These are phyloP conservation scores for Acleris laterana DNA, from an alignment of 2,888 invertebrate genomes.

Conservation along the genomic window DNA sequence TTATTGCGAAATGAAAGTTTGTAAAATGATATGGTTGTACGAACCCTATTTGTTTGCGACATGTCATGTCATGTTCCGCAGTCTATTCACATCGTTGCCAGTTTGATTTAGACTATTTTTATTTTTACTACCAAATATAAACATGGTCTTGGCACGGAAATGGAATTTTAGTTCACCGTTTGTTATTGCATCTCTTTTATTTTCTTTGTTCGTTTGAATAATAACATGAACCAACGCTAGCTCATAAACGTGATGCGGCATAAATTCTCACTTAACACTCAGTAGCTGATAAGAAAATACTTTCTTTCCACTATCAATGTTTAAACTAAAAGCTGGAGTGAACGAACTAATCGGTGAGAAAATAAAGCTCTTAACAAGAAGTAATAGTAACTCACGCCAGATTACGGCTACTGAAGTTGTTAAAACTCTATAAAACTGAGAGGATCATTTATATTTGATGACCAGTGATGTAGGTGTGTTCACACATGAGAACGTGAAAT, in stretches of 20 bases:
- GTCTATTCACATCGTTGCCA: not conserved
- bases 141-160: constrained; percentile 8
- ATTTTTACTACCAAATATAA: not conserved
- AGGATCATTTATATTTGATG: constrained; percentile 33
- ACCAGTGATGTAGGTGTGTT: not conserved
- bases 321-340: constrained; percentile 15
- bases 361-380: constrained; percentile 27
- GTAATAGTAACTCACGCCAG: constrained; percentile 30
- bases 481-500: constrained; percentile 8
- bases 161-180: not conserved
- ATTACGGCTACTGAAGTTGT: constrained; percentile 30
- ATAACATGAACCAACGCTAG: not conserved
- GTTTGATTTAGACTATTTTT: not conserved
- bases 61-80: no score
- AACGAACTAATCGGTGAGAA: constrained; percentile 21
- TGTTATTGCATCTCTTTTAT: not conserved
- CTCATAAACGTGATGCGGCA: constrained; percentile 7
- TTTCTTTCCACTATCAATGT: constrained; percentile 12
- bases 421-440: constrained; percentile 34
- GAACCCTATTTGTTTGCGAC: no score
- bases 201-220: not conserved
- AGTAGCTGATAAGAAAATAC: constrained; percentile 17
- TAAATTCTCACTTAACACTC: not conserved
- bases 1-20: no score
- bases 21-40: no score